Evolutionary conservation across 2,797 vertebrate species (phyloP).

Genomic region (Notoglanidium macrostoma): DNA sequence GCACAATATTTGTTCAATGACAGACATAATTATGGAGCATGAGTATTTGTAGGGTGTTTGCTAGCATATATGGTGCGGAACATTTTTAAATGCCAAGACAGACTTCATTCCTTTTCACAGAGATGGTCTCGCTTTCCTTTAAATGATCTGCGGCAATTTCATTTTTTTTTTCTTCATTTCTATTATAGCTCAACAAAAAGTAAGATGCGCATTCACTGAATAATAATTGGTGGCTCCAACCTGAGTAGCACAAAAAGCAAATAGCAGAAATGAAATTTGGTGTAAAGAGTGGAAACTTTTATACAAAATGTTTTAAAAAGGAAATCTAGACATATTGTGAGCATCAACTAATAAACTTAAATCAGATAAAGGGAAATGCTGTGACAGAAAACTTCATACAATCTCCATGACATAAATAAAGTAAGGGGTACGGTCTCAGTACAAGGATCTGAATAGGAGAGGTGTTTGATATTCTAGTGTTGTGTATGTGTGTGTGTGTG

Average conservation of each 20-base stretch:
- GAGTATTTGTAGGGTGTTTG: slow-evolving; percentile 1
- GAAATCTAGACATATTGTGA: slow-evolving; percentile 20
- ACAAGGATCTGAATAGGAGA: slow-evolving; percentile 40
- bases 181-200: slow-evolving; percentile 30
- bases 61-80: background rate
- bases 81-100: slow-evolving; percentile 33
- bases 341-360: slow-evolving; percentile 41
- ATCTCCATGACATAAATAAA: slow-evolving; percentile 31
- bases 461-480: slow-evolving; percentile 54
- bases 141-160: slow-evolving; percentile 49
- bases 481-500: slow-evolving; percentile 16
- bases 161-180: slow-evolving; percentile 40
- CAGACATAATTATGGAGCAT: background rate
- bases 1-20: background rate
- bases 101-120: slow-evolving; percentile 29
- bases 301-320: slow-evolving; percentile 9
- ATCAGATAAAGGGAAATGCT: slow-evolving; percentile 35
- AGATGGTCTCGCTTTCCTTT: slow-evolving; percentile 42
- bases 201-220: slow-evolving; percentile 1
- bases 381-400: slow-evolving; percentile 41
- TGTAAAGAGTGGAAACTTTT: slow-evolving; percentile 2
- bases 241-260: background rate
- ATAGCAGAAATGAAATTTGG: background rate
- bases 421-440: slow-evolving; percentile 32
- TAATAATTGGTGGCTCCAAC: slow-evolving; percentile 10